Conservation (phyloP, 2,888 invertebrate genomes). For the Clunio marinus region DNA sequence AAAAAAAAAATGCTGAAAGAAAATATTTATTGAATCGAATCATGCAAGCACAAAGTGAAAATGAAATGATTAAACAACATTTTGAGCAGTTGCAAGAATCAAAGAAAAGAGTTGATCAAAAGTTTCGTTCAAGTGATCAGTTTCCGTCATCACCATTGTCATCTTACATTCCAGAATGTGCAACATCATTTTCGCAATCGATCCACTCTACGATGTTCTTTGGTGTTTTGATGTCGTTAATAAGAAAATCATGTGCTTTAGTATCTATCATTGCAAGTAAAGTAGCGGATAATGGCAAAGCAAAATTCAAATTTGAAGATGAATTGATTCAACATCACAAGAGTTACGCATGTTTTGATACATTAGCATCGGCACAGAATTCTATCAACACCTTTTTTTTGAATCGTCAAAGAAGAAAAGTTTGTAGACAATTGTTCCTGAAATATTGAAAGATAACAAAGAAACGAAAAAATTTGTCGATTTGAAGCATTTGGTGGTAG, state of each 20-base stretch:
- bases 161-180: slow-evolving; percentile 27
- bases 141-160: slow-evolving; percentile 36
- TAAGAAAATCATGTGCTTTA: slow-evolving; percentile 66
- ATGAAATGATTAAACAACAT: slow-evolving; percentile 53
- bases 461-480: slow-evolving; percentile 71
- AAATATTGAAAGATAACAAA: slow-evolving; percentile 64
- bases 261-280: slow-evolving; percentile 80
- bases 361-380: slow-evolving; percentile 76
- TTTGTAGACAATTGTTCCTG: slow-evolving; percentile 48
- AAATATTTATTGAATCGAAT: slow-evolving; percentile 56
- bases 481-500: slow-evolving; percentile 96
- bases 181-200: slow-evolving; percentile 54
- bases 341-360: slow-evolving; percentile 85
- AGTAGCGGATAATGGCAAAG: slow-evolving; percentile 50
- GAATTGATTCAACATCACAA: slow-evolving; percentile 64
- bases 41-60: slow-evolving; percentile 53
- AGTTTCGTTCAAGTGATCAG: no score
- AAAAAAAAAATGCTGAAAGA: slow-evolving; percentile 55
- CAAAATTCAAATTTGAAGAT: slow-evolving; percentile 72
- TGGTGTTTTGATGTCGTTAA: slow-evolving; percentile 80
- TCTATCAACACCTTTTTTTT: slow-evolving; percentile 37
- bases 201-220: slow-evolving; percentile 87
- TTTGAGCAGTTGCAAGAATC: slow-evolving; percentile 52
- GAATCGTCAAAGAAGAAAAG: slow-evolving; percentile 42
- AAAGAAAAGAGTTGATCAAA: slow-evolving; percentile 53